These are phyloP conservation scores for Holcopasites calliopsidis DNA, from an alignment of 1,140 invertebrate species.

Conservation along the genomic window DNA sequence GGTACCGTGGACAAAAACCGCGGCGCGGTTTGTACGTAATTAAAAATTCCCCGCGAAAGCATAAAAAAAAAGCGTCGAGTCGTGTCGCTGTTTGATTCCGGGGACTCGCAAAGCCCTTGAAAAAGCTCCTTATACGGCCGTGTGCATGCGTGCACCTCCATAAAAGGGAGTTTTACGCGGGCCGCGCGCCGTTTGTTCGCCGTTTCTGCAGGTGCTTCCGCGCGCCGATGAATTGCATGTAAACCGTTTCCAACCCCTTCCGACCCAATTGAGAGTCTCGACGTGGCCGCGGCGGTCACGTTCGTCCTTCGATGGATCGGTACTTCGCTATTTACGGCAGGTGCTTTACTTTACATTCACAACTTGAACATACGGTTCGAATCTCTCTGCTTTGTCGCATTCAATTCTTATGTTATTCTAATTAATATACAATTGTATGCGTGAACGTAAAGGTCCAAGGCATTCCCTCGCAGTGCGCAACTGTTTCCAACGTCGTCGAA, in stretches of 20 bases:
- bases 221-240: constrained; percentile 25
- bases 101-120: constrained; percentile 11
- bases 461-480: no score
- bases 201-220: constrained; percentile 39
- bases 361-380: no score
- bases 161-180: constrained; percentile 42
- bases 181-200: constrained; percentile 24
- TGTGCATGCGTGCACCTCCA: constrained; percentile 17
- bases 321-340: neutral
- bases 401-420: no score
- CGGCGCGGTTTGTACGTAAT: constrained; percentile 16
- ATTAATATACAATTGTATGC: no score
- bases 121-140: constrained; percentile 39
- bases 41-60: constrained; percentile 26
- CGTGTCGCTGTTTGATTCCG: constrained; percentile 34
- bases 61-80: constrained; percentile 14
- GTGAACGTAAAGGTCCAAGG: no score
- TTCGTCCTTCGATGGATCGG: neutral
- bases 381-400: no score
- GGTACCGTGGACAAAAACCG: neutral
- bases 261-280: constrained; percentile 29
- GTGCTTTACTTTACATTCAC: neutral
- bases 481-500: no score
- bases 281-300: neutral
- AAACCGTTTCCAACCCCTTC: no score